Conservation (phyloP, 2,797 vertebrate species). For the Spinibarbus caldwelli region DNA sequence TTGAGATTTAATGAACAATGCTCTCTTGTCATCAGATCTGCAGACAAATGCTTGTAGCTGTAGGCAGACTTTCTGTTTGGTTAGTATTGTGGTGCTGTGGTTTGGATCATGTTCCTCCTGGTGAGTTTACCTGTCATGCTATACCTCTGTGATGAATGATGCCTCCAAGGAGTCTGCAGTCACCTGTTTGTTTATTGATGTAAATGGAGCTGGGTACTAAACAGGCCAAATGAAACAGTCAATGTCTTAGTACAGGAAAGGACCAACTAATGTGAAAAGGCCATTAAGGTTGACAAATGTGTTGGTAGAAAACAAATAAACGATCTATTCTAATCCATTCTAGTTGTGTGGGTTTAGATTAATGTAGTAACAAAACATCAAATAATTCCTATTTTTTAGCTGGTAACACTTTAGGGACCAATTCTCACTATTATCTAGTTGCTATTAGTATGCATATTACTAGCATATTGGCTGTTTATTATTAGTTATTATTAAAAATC, state of each 20-base stretch:
- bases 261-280: slow-evolving; percentile 67
- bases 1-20: not conserved
- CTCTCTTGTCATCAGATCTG: not conserved
- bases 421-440: not conserved
- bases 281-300: slow-evolving; percentile 66
- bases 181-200: slow-evolving; percentile 45
- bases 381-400: not conserved
- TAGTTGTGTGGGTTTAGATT: not conserved
- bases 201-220: slow-evolving; percentile 21
- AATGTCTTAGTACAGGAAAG: slow-evolving; percentile 69
- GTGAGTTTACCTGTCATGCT: slow-evolving; percentile 31
- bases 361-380: not conserved
- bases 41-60: not conserved
- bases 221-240: slow-evolving; percentile 64
- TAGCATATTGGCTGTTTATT: not conserved
- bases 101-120: slow-evolving; percentile 31
- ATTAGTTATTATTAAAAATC: too few relatives aligned
- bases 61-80: not conserved
- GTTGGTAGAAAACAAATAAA: slow-evolving; percentile 11
- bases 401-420: not conserved
- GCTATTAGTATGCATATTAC: not conserved
- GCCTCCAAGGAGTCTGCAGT: slow-evolving; percentile 42
- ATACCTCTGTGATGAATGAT: slow-evolving; percentile 25
- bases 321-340: not conserved
- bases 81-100: slow-evolving; percentile 5